Evolutionary conservation across 2,797 vertebrate genomes (phyloP), one percentile per base, ranked within the genome.

Genomic region (Hapalemur alaotrensis): DNA sequence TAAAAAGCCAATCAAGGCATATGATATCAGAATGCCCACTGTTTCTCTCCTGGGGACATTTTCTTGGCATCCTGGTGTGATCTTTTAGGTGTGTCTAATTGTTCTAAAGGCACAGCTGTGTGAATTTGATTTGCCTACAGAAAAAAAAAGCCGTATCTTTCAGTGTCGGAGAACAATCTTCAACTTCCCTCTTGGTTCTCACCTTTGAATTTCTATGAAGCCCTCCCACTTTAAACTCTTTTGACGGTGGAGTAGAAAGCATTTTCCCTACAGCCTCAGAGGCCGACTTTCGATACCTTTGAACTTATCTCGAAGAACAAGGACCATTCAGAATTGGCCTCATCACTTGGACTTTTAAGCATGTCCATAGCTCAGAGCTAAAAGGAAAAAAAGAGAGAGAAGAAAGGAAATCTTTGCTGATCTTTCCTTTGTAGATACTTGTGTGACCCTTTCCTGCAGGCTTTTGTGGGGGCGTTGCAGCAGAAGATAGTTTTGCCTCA

Each of bases 41-140:
- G 95, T 97, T 98, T 98, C 95, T 98, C 95, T 97, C 96, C 94
- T 98, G 98, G 97, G 96, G 98, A 98, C 93, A 72, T 98, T 98
- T 98, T 98, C 93, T 98, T 98, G 97, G 98, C 97, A 96, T 97
- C 85, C 94, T 8, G 12, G 92, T 96, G 97, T 97, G 93, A 97
- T 98, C 96, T 95, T 89, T 81, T 97, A 98, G 98, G 97, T 98
- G 97, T 98, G 97, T 98, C 98, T 97, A 98, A 98, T 98, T 97
- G 92, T 97, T 98, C 91, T 79, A 95, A 98, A 97, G 86, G 96
- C 83, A 83, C 97, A 98, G 98, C 96, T 98, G 92, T 96, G 83
- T 97, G 95, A 94, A 85, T 96, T 89, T 76, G 69, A 97, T 95
- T 98, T 97, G 96, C 95, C 97, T 97, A 65, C 67, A 95, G 95